Percentiles rank a stretch among this genome's conserved stretches.
Evolutionary conservation across 2,888 invertebrate genomes (phyloP).

Genomic region (Blastobasis lacticolella): DNA sequence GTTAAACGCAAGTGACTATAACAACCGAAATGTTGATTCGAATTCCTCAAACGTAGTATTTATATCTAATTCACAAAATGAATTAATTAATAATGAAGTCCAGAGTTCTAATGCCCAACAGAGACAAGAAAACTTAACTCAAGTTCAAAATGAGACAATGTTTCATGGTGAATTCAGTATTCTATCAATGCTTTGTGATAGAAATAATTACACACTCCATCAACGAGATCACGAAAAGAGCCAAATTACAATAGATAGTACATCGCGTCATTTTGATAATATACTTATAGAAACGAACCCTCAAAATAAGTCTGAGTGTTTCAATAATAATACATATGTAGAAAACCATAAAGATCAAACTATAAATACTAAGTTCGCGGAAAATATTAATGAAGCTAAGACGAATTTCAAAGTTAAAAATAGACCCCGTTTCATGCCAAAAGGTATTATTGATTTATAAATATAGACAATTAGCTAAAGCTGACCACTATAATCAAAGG

Average conservation of each 20-base stretch:
- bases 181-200: constrained; percentile 1
- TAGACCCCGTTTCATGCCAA: constrained; percentile 70
- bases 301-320: neutral
- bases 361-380: neutral
- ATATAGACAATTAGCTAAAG: constrained; percentile 2
- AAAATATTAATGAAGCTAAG: constrained; percentile 5
- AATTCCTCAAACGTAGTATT: constrained; percentile 20
- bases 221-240: neutral
- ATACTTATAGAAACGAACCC: neutral
- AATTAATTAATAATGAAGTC: constrained; percentile 2
- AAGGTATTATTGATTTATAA: constrained; percentile 47
- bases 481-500: neutral
- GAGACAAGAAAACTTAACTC: too few relatives aligned
- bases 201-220: constrained; percentile 1
- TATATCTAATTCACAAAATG: constrained; percentile 20
- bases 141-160: neutral
- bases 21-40: neutral
- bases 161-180: constrained; percentile 3
- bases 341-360: neutral
- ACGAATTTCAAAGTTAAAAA: constrained; percentile 46
- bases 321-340: neutral
- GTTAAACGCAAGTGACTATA: neutral
- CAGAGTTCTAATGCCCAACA: constrained; percentile 5
- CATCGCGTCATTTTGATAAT: constrained; percentile 24
- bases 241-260: constrained; percentile 1